A percentile compares a stretch with the other conserved stretches of the same genome.
Evolutionary conservation across 2,797 vertebrate genomes (phyloP).

Genomic region (Clamator glandarius): DNA sequence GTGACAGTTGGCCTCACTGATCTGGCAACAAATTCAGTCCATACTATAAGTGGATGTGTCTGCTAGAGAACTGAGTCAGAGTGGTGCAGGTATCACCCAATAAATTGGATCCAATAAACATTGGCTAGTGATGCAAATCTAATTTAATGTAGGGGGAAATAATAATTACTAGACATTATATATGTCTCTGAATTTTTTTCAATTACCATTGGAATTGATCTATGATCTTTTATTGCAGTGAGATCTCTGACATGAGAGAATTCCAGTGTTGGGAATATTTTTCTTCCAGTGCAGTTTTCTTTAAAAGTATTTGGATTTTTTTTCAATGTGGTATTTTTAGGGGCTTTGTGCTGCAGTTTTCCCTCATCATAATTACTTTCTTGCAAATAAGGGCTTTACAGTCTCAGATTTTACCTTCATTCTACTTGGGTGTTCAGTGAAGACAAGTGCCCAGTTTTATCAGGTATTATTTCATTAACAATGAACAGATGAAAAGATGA

Average conservation of each 20-base stretch:
- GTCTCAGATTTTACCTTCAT: background rate
- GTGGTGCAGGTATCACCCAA: background rate
- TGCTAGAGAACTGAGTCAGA: background rate
- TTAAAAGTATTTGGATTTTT: background rate
- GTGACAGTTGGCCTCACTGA: background rate
- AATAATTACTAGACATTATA: background rate
- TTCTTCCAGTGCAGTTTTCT: background rate
- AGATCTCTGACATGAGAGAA: background rate
- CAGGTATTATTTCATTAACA: conserved; percentile 2
- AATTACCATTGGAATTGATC: background rate
- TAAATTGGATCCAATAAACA: background rate
- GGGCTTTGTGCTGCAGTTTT: background rate
- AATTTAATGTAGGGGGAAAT: background rate
- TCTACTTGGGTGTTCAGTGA: background rate
- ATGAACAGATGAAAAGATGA: background rate
- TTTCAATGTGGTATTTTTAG: background rate
- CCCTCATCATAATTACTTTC: background rate
- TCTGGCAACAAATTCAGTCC: background rate
- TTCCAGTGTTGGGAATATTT: background rate
- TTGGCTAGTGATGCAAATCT: background rate
- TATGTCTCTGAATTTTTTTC: background rate
- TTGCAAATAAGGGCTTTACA: background rate
- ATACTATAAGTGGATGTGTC: background rate
- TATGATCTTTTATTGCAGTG: background rate
- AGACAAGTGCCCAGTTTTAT: background rate